Conservation (phyloP, 2,797 vertebrate genomes). For the Agapornis canus region DNA sequence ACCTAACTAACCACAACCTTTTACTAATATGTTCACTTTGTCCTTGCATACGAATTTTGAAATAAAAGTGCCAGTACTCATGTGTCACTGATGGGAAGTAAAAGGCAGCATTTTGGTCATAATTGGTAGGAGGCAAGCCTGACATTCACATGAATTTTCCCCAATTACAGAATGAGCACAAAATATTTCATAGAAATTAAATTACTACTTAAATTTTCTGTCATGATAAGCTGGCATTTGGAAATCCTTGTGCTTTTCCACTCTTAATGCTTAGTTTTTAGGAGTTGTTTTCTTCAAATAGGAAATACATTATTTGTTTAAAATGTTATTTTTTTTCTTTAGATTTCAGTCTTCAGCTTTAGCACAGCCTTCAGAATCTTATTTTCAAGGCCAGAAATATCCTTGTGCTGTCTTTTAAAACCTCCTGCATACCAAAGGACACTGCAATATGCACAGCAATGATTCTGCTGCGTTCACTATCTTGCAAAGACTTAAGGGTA, state of each 20-base stretch:
- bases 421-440: neutral
- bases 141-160: constrained; percentile 42
- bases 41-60: constrained; percentile 40
- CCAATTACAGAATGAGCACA: constrained; percentile 16
- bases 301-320: neutral
- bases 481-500: neutral
- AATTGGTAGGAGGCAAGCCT: constrained; percentile 32
- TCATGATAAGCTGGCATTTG: neutral
- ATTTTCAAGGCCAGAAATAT: neutral
- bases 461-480: neutral
- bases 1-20: constrained; percentile 71
- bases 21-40: constrained; percentile 42
- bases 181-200: constrained; percentile 50
- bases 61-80: constrained; percentile 42
- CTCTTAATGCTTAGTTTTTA: neutral
- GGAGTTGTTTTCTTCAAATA: neutral
- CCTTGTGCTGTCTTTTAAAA: neutral
- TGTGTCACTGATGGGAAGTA: constrained; percentile 67
- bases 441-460: neutral
- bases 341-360: neutral
- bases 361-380: neutral
- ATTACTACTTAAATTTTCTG: constrained; percentile 17
- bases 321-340: neutral
- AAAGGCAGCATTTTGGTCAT: constrained; percentile 61
- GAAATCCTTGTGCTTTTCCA: constrained; percentile 18